Percentiles rank a stretch among this genome's conserved stretches.
Evolutionary conservation across 2,888 invertebrate species (phyloP).

Genomic region (Lymantria dispar): DNA sequence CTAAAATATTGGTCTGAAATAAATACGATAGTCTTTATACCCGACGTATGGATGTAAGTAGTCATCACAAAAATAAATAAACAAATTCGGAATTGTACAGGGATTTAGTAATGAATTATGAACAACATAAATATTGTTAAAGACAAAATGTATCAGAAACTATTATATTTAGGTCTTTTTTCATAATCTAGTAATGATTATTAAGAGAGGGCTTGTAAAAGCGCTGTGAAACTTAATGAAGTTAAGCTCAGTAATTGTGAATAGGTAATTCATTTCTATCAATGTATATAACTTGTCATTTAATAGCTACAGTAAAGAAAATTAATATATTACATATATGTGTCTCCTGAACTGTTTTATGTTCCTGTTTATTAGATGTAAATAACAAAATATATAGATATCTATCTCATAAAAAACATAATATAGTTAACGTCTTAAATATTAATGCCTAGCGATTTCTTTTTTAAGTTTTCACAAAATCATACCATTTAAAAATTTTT

Average conservation of each 20-base stretch:
- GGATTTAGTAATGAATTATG: constrained; percentile 66
- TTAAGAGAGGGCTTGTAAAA: constrained; percentile 60
- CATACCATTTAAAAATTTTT: constrained; percentile 59
- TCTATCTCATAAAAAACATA: constrained; percentile 52
- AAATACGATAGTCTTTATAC: too few relatives aligned
- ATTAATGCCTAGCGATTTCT: constrained; percentile 49
- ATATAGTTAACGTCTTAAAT: constrained; percentile 45
- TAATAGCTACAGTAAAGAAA: constrained; percentile 66
- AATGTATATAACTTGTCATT: constrained; percentile 70
- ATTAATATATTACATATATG: constrained; percentile 73
- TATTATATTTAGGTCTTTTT: constrained; percentile 44
- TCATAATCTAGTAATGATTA: constrained; percentile 41
- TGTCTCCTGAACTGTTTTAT: constrained; percentile 78
- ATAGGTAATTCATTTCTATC: constrained; percentile 65
- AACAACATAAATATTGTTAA: constrained; percentile 36
- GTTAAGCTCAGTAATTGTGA: constrained; percentile 74
- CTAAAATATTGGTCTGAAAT: too few relatives aligned
- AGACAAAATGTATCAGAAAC: constrained; percentile 47
- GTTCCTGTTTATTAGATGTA: constrained; percentile 80
- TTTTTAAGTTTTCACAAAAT: constrained; percentile 57
- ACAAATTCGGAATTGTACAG: constrained; percentile 82
- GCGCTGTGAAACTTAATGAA: constrained; percentile 65
- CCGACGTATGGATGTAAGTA: constrained; percentile 23
- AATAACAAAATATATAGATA: constrained; percentile 71
- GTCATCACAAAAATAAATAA: constrained; percentile 37